A percentile compares a stretch with the other conserved stretches of the same genome.
These are phyloP conservation scores for Siphamia tubifer DNA, from an alignment of 2,113 vertebrate species.

Conservation along the genomic window DNA sequence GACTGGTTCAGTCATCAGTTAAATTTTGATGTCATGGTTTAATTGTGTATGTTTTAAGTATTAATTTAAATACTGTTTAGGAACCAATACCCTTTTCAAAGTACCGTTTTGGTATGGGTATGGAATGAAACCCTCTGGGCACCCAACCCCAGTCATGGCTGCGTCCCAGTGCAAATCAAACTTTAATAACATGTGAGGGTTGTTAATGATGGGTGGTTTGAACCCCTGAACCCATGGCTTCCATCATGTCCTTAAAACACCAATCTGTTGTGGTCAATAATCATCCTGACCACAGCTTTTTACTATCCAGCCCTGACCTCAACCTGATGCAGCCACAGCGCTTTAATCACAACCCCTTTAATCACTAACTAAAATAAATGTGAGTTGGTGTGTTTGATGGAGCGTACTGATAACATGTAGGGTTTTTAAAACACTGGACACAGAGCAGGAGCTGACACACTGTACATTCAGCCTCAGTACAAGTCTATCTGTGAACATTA, in stretches of 20 bases:
- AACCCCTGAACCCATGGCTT: conserved; percentile 18
- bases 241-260: conserved; percentile 17
- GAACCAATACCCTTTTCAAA: no score
- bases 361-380: conserved; percentile 45
- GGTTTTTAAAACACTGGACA: not conserved
- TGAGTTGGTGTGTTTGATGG: not conserved
- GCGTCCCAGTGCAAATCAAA: not conserved
- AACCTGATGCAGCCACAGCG: conserved; percentile 24
- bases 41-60: no score
- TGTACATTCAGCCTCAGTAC: no score
- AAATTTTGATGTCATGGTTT: no score
- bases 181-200: conserved; percentile 20
- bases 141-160: no score
- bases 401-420: not conserved
- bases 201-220: conserved; percentile 9
- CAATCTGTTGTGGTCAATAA: conserved; percentile 32
- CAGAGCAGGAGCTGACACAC: conserved; percentile 9
- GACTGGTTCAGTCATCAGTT: no score
- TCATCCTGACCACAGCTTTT: conserved; percentile 38
- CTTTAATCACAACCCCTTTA: conserved; percentile 55
- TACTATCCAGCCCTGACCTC: conserved; percentile 12
- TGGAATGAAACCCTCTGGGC: no score
- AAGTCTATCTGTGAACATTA: not conserved
- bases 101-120: no score
- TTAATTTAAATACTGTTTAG: no score